Conservation (phyloP, 92 coral and sea anemone genomes). For the Zoanthus solanderi region DNA sequence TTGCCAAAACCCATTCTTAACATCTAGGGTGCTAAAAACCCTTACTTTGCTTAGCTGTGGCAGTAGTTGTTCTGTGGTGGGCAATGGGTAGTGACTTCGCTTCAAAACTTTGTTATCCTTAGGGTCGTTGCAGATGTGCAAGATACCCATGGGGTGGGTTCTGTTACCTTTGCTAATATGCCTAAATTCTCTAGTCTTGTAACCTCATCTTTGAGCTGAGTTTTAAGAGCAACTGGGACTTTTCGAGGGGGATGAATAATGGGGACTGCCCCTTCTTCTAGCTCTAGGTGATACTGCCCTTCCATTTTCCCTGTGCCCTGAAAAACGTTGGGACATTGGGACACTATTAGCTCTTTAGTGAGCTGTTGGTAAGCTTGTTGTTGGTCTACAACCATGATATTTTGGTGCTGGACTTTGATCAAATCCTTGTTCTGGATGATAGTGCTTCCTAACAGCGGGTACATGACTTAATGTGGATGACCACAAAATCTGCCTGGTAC, state of each 20-base stretch:
- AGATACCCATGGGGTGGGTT: slow-evolving; percentile 50
- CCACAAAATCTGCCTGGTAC: slow-evolving; percentile 55
- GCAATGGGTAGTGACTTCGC: background rate
- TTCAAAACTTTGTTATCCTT: background rate
- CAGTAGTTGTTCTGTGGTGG: slow-evolving; percentile 45
- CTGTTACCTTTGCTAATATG: slow-evolving; percentile 25
- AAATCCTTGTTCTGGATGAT: slow-evolving; percentile 48
- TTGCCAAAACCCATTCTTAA: background rate
- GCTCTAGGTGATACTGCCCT: too few species aligned
- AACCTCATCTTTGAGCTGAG: slow-evolving; percentile 23
- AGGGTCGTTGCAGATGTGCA: background rate
- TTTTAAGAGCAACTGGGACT: slow-evolving; percentile 28
- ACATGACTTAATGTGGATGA: slow-evolving; percentile 35
- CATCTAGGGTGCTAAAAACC: slow-evolving; percentile 26
- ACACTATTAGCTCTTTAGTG: slow-evolving; percentile 30
- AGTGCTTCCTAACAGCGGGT: slow-evolving; percentile 36
- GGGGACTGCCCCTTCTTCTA: too few species aligned
- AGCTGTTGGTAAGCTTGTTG: slow-evolving; percentile 7
- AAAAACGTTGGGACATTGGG: slow-evolving; percentile 44
- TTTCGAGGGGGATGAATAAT: too few species aligned
- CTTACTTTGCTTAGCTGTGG: slow-evolving; percentile 39
- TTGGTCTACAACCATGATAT: slow-evolving; percentile 35
- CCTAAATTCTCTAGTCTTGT: slow-evolving; percentile 22
- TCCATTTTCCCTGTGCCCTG: slow-evolving; percentile 23
- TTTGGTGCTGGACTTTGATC: slow-evolving; percentile 47